Conservation (phyloP, 2,888 invertebrate species). For the Nesidiocoris tenuis region DNA sequence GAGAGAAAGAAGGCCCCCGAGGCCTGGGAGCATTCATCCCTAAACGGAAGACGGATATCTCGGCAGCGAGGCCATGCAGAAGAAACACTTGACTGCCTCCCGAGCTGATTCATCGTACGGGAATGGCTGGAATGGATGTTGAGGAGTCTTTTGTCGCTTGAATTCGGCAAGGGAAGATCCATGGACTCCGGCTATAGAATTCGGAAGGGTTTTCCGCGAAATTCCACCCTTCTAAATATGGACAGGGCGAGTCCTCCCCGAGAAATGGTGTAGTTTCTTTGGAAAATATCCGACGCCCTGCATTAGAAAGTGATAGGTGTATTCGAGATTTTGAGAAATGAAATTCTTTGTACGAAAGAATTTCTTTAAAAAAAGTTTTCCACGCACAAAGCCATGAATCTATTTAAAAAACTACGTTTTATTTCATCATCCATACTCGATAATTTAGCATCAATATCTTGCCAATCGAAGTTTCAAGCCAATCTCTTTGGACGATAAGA, state of each 20-base stretch:
- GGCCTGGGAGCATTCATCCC: background rate
- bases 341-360: no score
- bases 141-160: background rate
- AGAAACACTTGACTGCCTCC: background rate
- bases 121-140: background rate
- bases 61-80: background rate
- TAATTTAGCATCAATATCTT: no score
- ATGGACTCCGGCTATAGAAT: background rate
- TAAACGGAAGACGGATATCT: background rate
- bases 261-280: no score
- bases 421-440: no score
- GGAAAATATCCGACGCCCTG: no score
- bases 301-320: no score
- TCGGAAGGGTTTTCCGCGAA: background rate
- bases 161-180: background rate
- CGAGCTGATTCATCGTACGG: background rate
- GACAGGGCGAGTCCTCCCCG: background rate
- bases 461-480: no score
- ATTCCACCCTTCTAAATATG: background rate
- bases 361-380: no score
- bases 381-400: no score
- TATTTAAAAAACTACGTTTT: no score
- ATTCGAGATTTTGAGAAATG: no score
- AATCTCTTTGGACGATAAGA: no score
- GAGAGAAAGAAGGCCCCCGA: background rate